A percentile compares a stretch with the other conserved stretches of the same genome.
Conservation (phyloP, 2,113 vertebrate genomes). For the Oenanthe oenanthe region DNA sequence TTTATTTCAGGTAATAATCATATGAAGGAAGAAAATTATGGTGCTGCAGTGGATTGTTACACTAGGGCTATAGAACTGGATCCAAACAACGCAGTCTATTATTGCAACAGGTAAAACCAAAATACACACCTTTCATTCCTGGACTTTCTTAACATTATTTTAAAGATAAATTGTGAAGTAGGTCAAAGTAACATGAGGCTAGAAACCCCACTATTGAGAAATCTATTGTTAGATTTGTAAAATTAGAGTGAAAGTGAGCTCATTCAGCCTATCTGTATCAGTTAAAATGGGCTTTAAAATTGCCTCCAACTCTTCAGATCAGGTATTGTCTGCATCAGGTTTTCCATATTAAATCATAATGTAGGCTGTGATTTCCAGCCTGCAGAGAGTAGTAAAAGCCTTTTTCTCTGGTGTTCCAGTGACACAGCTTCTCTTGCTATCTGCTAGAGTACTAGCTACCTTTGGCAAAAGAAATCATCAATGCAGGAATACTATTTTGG, state of each 20-base stretch:
- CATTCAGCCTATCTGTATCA: background rate
- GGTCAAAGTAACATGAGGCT: background rate
- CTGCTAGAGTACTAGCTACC: background rate
- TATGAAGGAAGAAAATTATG: constrained; percentile 97
- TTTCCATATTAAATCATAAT: background rate
- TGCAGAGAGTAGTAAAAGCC: background rate
- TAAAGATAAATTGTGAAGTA: background rate
- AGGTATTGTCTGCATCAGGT: background rate
- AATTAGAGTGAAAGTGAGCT: background rate
- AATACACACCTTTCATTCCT: background rate
- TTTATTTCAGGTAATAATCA: constrained; percentile 90
- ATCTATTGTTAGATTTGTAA: background rate
- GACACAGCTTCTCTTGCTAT: background rate
- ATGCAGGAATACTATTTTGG: background rate
- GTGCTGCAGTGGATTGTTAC: constrained; percentile 92
- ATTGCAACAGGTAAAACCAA: constrained; percentile 90
- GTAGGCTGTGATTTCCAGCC: background rate
- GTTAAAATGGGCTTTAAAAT: background rate
- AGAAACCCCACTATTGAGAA: background rate
- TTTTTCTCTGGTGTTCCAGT: background rate
- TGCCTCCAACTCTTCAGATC: background rate
- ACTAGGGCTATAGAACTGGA: constrained; percentile 93
- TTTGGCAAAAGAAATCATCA: background rate
- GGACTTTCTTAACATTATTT: background rate
- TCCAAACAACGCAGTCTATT: constrained; percentile 94